Percentiles rank a stretch among this genome's conserved stretches.
phyloP scores from a whole-genome alignment of 23 tunicate species.

The Diplosoma virens region DNA sequence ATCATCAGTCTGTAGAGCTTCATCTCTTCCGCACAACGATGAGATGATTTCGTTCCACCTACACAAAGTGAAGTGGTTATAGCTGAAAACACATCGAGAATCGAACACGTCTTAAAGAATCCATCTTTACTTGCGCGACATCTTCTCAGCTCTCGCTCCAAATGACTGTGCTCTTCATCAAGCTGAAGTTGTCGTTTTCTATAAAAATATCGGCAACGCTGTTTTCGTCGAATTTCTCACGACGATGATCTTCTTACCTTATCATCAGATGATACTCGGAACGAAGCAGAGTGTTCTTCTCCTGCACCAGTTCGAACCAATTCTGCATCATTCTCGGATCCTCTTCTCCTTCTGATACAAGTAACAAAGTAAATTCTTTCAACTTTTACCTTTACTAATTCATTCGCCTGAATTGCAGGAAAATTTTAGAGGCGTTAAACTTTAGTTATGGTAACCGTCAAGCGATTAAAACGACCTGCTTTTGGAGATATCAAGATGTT shows the following conservation, averaged over 20 bases:
- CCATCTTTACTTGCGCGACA: conserved; percentile 54
- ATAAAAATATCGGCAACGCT: no score
- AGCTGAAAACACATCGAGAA: no score
- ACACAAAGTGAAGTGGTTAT: no score
- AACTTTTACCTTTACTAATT: neutral
- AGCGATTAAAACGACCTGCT: no score
- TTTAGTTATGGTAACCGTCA: no score
- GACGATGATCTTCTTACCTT: conserved; percentile 28
- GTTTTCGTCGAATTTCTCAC: no score
- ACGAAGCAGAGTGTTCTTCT: conserved; percentile 73
- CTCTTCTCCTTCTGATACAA: neutral
- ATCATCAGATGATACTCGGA: conserved; percentile 84
- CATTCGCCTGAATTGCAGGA: neutral
- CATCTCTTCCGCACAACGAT: conserved; percentile 57
- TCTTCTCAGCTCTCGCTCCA: conserved; percentile 56
- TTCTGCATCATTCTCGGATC: conserved; percentile 65
- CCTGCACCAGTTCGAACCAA: conserved; percentile 84
- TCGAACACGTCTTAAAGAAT: no score
- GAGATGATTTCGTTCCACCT: no score
- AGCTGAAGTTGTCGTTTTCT: conserved; percentile 51
- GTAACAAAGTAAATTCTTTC: no score
- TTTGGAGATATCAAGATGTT: no score
- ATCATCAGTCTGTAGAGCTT: conserved; percentile 60
- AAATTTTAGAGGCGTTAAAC: no score
- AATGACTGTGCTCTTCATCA: conserved; percentile 71